A percentile compares a stretch with the other conserved stretches of the same genome.
Conservation (phyloP, 2,888 invertebrate genomes). For the Erannis defoliaria region DNA sequence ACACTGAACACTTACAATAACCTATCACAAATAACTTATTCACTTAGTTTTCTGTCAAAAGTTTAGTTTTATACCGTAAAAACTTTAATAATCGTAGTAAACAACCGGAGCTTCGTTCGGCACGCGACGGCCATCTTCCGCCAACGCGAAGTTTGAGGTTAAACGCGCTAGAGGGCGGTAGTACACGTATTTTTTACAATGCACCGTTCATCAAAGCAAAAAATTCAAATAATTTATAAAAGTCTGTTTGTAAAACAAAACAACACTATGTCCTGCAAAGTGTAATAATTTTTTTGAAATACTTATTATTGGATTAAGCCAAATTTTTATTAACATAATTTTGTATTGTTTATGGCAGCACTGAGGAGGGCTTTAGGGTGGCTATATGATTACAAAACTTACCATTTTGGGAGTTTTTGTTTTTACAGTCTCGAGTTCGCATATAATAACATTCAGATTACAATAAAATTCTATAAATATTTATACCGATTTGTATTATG, state of each 20-base stretch:
- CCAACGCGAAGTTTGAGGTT: conserved; percentile 75
- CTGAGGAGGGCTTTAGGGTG: conserved; percentile 11
- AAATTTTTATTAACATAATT: too few relatives aligned
- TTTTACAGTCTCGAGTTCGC: not conserved
- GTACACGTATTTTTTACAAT: not conserved
- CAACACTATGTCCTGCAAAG: too few relatives aligned
- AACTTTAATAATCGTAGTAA: conserved; percentile 78
- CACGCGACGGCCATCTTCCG: conserved; percentile 86
- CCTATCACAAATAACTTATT: conserved; percentile 57
- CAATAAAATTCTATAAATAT: too few relatives aligned
- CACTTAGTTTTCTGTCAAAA: conserved; percentile 59
- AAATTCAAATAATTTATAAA: too few relatives aligned
- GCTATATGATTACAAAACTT: conserved; percentile 12
- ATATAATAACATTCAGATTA: too few relatives aligned
- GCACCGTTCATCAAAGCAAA: not conserved
- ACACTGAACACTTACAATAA: conserved; percentile 53
- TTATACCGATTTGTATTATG: too few relatives aligned
- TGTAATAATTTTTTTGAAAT: too few relatives aligned
- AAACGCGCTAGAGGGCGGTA: conserved; percentile 69
- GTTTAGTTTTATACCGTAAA: conserved; percentile 63
- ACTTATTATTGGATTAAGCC: too few relatives aligned
- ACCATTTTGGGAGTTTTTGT: conserved; percentile 16
- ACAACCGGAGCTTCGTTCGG: conserved; percentile 80
- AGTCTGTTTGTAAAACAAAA: too few relatives aligned
- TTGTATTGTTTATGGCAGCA: conserved; percentile 4